Evolutionary conservation across 2,888 invertebrate genomes (phyloP).

Genomic region (Latrodectus hesperus): DNA sequence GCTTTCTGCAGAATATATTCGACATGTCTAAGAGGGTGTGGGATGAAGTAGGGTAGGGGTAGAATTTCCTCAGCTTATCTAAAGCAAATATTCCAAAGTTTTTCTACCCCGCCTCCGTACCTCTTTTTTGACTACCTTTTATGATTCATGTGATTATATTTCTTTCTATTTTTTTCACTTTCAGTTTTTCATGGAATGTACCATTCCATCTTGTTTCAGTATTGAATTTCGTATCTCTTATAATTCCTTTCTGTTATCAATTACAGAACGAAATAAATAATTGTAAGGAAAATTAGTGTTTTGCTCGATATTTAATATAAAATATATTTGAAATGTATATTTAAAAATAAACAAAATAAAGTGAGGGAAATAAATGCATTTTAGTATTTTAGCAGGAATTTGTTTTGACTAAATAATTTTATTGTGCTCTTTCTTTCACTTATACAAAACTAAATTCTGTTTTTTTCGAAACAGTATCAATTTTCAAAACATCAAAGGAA

Average conservation of each 20-base stretch:
- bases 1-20: slow-evolving; percentile 51
- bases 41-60: background rate
- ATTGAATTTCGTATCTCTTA: slow-evolving; percentile 17
- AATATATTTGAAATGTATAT: too few species aligned
- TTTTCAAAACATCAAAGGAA: too few species aligned
- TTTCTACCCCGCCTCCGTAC: background rate
- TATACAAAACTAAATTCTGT: too few species aligned
- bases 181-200: slow-evolving; percentile 12
- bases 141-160: background rate
- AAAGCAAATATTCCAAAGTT: slow-evolving; percentile 54
- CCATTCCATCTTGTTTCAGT: slow-evolving; percentile 17
- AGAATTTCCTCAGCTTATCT: slow-evolving; percentile 30
- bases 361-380: too few species aligned
- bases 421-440: too few species aligned
- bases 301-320: background rate
- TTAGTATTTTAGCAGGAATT: too few species aligned
- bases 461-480: too few species aligned
- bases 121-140: slow-evolving; percentile 1
- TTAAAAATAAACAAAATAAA: too few species aligned
- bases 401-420: too few species aligned
- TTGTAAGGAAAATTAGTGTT: background rate
- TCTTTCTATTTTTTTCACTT: slow-evolving; percentile 4
- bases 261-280: slow-evolving; percentile 25
- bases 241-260: background rate
- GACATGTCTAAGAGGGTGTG: slow-evolving; percentile 16